Base-by-base conservation (phyloP, 1,140 invertebrate species). In the Drosophila kikkawai region DNA sequence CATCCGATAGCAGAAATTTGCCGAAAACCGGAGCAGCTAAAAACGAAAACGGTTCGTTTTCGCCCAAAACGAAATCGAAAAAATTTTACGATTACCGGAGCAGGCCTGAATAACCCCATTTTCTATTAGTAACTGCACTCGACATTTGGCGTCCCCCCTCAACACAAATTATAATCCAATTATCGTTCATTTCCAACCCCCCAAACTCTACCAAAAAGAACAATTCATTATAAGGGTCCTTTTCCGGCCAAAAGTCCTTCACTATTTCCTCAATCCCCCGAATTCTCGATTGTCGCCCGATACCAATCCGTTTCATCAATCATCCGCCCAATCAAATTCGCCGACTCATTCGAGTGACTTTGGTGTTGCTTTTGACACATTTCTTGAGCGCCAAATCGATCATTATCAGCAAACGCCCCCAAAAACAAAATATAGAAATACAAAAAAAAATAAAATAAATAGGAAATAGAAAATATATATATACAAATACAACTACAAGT, bases 311-410 rank as follows among this genome's bases (percentile, higher is more conserved):
- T 68, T 70, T 53, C 67, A 70, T 70, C 67, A 70, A 70, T 70
- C 67, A 70, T 70, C 67, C 53, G 67, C 51, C 69, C 67, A 73
- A 73, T 73, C 67, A 73, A 73, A 73, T 73, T 50, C 41, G 66
- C 60, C 67, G 57, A 73, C 76, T 79, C 76, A 79, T 82, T 77
- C 66, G 64, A 74, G 41, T 73, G 63, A 64, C 68, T 84, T 69
- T 64, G 77, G 84, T 68, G 80, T 78, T 84, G 65, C 63, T 88
- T 87, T 80, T 87, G 84, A 84, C 84, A 88, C 84, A 83, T 88
- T 80, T 73, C 55, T 59, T 13, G 68, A 88, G 67, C 71, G 47
- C 81, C 85, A 66, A 87, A 88, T 84, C 74, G 84, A 87, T 87
- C 80, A 83, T 83, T 83, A 83, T 88, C 80, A 55, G 61, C 58